Percentiles rank a stretch among this genome's conserved stretches.
phyloP scores from a whole-genome alignment of 37 sponge, comb jelly and placozoan genomes.

The Aphrocallistes beatrix region DNA sequence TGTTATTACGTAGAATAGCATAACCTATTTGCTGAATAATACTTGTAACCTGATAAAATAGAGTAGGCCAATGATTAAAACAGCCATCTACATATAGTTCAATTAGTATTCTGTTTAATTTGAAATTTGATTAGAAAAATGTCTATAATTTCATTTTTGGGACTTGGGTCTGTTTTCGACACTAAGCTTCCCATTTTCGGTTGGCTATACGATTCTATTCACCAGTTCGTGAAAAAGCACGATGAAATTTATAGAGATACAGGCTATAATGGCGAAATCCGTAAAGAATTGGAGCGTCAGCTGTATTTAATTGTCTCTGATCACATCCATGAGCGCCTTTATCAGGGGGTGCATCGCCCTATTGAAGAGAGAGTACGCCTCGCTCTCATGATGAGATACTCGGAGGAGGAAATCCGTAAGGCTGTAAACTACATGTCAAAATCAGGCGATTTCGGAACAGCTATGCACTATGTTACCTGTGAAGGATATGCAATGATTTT shows the following conservation, averaged over 20 bases:
- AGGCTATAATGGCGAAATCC: slow-evolving; percentile 6
- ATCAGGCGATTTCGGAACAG: background rate
- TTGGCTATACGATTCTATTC: background rate
- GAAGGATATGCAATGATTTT: slow-evolving; percentile 4
- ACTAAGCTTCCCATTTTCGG: slow-evolving; percentile 10
- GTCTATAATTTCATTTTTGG: slow-evolving; percentile 9
- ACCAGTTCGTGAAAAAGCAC: background rate
- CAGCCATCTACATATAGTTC: no score
- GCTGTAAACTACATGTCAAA: background rate
- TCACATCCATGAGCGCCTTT: background rate
- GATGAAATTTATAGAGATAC: background rate
- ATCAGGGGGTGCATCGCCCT: background rate
- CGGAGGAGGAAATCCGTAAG: background rate
- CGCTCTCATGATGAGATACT: background rate
- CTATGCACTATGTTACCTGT: slow-evolving; percentile 16
- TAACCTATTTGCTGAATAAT: no score
- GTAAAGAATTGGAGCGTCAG: background rate
- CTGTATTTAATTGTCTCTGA: background rate
- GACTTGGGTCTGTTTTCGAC: slow-evolving; percentile 6
- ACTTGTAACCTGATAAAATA: no score
- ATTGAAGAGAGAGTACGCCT: slow-evolving; percentile 1
- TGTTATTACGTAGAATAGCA: no score
- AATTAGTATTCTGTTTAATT: no score
- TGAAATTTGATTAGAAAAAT: no score
- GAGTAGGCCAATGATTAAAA: no score